These are phyloP conservation scores for Rhinoptilus africanus DNA, from an alignment of 2,113 vertebrate genomes.

Conservation along the genomic window DNA sequence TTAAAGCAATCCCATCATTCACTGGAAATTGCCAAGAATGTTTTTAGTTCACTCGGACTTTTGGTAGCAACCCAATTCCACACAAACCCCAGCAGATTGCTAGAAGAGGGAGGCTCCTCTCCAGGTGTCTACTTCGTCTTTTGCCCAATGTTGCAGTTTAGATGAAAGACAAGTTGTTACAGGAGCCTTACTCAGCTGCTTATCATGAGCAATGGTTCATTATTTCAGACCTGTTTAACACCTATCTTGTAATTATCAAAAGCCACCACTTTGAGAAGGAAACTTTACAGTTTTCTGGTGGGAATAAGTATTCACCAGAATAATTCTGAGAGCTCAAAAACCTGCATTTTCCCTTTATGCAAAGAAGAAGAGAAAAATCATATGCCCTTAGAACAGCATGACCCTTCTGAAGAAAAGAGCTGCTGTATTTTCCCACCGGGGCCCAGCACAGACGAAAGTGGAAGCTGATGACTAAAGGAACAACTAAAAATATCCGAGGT, in stretches of 20 bases:
- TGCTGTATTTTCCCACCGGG: neutral
- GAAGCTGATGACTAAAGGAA: constrained; percentile 4
- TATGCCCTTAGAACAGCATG: neutral
- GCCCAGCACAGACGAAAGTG: constrained; percentile 7
- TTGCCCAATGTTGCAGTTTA: neutral
- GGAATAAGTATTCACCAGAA: neutral
- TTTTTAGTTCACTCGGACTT: neutral
- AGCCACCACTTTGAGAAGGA: neutral
- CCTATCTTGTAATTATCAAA: neutral
- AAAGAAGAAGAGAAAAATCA: neutral
- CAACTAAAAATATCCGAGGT: constrained; percentile 1
- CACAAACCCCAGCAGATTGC: neutral
- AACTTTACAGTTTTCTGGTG: neutral
- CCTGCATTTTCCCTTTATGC: neutral
- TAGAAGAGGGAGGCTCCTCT: neutral
- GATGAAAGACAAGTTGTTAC: neutral
- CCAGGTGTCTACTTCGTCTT: neutral
- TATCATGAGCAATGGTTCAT: neutral
- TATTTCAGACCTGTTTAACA: neutral
- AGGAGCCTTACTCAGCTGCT: neutral
- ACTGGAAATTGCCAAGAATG: neutral
- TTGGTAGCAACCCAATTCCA: neutral
- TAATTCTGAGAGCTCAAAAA: neutral
- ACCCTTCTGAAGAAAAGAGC: neutral
- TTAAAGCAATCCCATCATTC: neutral